A percentile compares a stretch with the other conserved stretches of the same genome.
These are phyloP conservation scores for Pecten maximus DNA, from an alignment of 2,888 invertebrate genomes.

Conservation along the genomic window DNA sequence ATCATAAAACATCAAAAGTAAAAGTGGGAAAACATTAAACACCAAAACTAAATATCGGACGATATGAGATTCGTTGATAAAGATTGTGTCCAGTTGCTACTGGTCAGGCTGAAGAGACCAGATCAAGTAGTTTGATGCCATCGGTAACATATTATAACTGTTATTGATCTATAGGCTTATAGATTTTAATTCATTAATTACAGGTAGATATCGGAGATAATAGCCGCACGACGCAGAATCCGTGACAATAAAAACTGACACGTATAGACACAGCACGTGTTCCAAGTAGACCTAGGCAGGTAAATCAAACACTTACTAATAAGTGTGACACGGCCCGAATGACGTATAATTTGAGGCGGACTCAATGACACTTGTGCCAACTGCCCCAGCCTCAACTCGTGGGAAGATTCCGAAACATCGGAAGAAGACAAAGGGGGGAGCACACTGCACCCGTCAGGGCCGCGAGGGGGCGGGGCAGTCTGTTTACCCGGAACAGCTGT, in stretches of 20 bases:
- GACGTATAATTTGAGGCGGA: background rate
- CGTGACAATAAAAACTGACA: background rate
- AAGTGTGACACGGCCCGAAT: background rate
- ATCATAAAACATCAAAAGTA: background rate
- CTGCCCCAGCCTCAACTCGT: background rate
- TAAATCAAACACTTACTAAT: slow-evolving; percentile 5
- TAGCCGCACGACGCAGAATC: background rate
- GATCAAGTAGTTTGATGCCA: no score
- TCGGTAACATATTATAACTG: no score
- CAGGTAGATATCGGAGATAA: background rate
- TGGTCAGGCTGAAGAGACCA: no score
- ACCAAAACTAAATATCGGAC: background rate
- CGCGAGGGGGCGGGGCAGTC: slow-evolving; percentile 13
- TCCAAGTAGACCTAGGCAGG: background rate
- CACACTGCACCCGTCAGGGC: slow-evolving; percentile 19
- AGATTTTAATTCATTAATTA: background rate
- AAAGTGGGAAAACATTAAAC: background rate
- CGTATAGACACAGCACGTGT: background rate
- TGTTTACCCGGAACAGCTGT: background rate
- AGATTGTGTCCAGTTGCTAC: no score
- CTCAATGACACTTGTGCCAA: background rate
- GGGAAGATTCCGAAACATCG: slow-evolving; percentile 3
- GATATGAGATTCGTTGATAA: background rate
- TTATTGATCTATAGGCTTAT: no score
- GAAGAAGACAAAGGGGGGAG: background rate